phyloP scores from a whole-genome alignment of 2,113 vertebrate genomes.

The Rana temporaria region DNA sequence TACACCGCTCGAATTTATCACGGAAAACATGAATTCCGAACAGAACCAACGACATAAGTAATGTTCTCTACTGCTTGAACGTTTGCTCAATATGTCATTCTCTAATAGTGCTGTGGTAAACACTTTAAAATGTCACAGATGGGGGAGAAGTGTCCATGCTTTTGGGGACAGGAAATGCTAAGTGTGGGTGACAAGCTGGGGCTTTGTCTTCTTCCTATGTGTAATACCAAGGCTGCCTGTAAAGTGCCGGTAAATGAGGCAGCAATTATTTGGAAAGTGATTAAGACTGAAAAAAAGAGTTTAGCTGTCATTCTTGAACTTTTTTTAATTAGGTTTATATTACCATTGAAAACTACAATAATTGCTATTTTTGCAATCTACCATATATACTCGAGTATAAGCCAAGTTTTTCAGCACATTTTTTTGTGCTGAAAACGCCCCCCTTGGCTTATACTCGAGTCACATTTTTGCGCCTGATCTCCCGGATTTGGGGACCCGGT shows the following conservation, averaged over 20 bases:
- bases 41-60: not conserved
- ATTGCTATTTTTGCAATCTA: no score
- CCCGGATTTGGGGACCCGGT: no score
- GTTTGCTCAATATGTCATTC: not conserved
- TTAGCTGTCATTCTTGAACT: no score
- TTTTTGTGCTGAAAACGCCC: no score
- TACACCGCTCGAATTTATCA: not conserved
- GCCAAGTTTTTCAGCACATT: no score
- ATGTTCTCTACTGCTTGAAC: not conserved
- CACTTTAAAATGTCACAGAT: not conserved
- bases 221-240: not conserved
- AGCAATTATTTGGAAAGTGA: not conserved
- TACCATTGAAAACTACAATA: no score
- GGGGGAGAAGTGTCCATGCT: not conserved
- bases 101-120: not conserved
- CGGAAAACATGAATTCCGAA: not conserved
- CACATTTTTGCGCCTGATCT: no score
- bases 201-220: not conserved
- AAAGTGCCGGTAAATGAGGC: not conserved
- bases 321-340: no score
- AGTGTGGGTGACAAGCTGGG: not conserved
- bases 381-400: no score
- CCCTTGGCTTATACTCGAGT: no score
- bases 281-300: no score
- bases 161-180: constrained; percentile 5